A percentile compares a stretch with the other conserved stretches of the same genome.
phyloP scores from a whole-genome alignment of 2,113 vertebrate species.

The Austrofundulus limnaeus region DNA sequence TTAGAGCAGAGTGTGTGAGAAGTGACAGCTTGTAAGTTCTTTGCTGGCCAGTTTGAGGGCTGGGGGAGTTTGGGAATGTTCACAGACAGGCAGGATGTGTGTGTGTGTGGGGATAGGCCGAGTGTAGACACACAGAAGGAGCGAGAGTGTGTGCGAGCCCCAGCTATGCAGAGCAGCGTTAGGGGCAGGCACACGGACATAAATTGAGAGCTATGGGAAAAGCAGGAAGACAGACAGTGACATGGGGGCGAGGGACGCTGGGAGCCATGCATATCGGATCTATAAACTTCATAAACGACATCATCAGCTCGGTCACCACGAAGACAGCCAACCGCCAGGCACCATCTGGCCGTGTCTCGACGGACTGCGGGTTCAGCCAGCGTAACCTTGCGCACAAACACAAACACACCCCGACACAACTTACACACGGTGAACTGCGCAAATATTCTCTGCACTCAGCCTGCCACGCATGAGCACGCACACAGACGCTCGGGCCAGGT shows the following conservation, averaged over 20 bases:
- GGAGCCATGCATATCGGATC: conserved; percentile 69
- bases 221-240: conserved; percentile 42
- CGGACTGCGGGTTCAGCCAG: conserved; percentile 61
- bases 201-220: conserved; percentile 47
- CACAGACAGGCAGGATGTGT: conserved; percentile 10
- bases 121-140: background rate
- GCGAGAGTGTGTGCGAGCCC: conserved; percentile 4
- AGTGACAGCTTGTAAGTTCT: conserved; percentile 61
- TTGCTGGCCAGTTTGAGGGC: conserved; percentile 42
- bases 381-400: conserved; percentile 54
- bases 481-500: conserved; percentile 52
- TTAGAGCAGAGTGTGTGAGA: conserved; percentile 42
- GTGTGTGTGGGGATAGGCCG: background rate
- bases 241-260: conserved; percentile 53
- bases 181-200: conserved; percentile 22
- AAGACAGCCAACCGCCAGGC: conserved; percentile 70
- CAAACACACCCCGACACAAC: conserved; percentile 13
- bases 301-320: conserved; percentile 69
- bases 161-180: conserved; percentile 31
- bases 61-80: conserved; percentile 43
- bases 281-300: conserved; percentile 76
- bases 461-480: conserved; percentile 37
- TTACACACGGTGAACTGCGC: conserved; percentile 29
- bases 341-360: conserved; percentile 70
- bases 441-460: conserved; percentile 53